phyloP scores from a whole-genome alignment of 2,113 vertebrate genomes.

The Rattus rattus region DNA sequence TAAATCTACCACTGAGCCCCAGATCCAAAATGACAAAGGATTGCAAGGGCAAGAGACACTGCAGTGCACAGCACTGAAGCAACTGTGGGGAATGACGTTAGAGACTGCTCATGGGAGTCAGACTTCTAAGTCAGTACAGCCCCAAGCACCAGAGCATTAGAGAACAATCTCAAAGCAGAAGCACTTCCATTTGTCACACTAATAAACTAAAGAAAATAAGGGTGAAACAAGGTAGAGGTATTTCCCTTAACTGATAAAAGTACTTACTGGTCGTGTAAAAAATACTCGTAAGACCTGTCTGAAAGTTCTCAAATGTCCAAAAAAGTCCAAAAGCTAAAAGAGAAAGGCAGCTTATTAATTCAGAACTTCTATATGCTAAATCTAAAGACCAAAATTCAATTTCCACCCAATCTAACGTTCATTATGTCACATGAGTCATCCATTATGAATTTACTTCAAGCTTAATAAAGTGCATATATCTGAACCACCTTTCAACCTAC shows the following conservation, averaged over 20 bases:
- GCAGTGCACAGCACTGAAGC: neutral
- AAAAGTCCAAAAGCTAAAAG: slow-evolving; percentile 93
- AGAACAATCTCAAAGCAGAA: slow-evolving; percentile 46
- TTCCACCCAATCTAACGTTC: slow-evolving; percentile 9
- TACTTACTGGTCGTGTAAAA: slow-evolving; percentile 93
- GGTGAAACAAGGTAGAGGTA: slow-evolving; percentile 4
- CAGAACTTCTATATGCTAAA: slow-evolving; percentile 43
- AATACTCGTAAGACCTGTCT: slow-evolving; percentile 89
- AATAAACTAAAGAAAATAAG: neutral
- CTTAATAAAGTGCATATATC: neutral
- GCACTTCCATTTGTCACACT: slow-evolving; percentile 17
- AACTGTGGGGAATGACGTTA: neutral
- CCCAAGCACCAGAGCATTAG: slow-evolving; percentile 12
- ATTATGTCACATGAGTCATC: slow-evolving; percentile 25
- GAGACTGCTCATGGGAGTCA: neutral
- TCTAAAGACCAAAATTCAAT: slow-evolving; percentile 38
- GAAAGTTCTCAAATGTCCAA: slow-evolving; percentile 90
- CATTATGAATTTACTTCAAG: slow-evolving; percentile 40
- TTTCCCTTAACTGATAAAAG: slow-evolving; percentile 49
- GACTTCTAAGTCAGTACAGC: neutral
- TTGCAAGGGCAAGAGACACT: slow-evolving; percentile 7
- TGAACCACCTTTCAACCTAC: slow-evolving; percentile 56
- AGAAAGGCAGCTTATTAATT: slow-evolving; percentile 57
- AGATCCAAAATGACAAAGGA: neutral
- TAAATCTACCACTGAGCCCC: neutral